A percentile compares a stretch with the other conserved stretches of the same genome.
Evolutionary conservation across 2,888 invertebrate species (phyloP).

Genomic region (Andrena flavipes): DNA sequence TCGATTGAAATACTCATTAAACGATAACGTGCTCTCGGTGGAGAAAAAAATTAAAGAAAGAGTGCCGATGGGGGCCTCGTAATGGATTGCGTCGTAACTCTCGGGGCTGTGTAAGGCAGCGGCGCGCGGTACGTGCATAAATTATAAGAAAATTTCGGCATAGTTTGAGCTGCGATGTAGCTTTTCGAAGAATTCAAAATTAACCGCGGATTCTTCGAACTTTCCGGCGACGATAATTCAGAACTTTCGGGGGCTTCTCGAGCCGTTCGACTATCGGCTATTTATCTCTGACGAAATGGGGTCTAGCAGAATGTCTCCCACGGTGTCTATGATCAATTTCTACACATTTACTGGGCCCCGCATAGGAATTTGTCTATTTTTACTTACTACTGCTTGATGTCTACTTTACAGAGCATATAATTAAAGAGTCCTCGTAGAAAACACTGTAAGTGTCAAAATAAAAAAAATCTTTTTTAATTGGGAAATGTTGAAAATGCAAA

Average conservation of each 20-base stretch:
- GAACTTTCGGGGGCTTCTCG: constrained; percentile 73
- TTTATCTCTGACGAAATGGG: constrained; percentile 49
- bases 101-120: constrained; percentile 34
- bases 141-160: constrained; percentile 76
- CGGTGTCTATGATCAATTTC: not conserved
- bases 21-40: constrained; percentile 13
- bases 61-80: constrained; percentile 12
- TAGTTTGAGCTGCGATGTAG: constrained; percentile 59
- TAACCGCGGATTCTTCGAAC: constrained; percentile 79
- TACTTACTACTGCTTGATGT: too few relatives aligned
- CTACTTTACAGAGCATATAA: too few relatives aligned
- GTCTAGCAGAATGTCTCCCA: not conserved
- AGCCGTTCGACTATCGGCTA: constrained; percentile 37
- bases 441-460: too few relatives aligned
- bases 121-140: constrained; percentile 67
- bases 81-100: constrained; percentile 58
- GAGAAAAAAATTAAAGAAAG: not conserved
- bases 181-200: constrained; percentile 62
- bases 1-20: constrained; percentile 42
- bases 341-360: not conserved
- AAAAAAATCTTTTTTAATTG: too few relatives aligned
- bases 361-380: too few relatives aligned
- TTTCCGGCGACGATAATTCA: constrained; percentile 79
- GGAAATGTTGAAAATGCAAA: too few relatives aligned
- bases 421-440: too few relatives aligned